These are phyloP conservation scores for Augochlorella aurata DNA, from an alignment of 2,888 invertebrate species.

Conservation along the genomic window DNA sequence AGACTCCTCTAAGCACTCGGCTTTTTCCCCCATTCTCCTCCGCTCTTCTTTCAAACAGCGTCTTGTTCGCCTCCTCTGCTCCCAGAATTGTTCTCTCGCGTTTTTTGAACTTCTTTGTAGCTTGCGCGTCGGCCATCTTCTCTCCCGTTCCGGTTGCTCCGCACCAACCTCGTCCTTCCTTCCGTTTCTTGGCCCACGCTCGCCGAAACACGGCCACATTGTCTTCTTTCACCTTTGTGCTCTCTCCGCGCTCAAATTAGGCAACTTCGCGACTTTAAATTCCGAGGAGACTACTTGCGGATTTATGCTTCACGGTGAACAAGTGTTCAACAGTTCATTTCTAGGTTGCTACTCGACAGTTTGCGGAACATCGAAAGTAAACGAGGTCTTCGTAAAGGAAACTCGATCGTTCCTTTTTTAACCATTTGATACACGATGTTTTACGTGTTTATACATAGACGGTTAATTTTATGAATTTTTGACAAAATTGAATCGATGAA, in stretches of 20 bases:
- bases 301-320: background rate
- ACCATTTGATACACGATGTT: too few relatives aligned
- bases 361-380: too few relatives aligned
- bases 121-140: constrained; percentile 7
- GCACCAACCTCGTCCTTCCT: background rate
- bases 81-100: background rate
- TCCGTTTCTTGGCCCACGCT: constrained; percentile 1
- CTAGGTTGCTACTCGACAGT: background rate
- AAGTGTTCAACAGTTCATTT: background rate
- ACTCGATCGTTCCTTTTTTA: too few relatives aligned
- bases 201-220: background rate
- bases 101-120: constrained; percentile 19
- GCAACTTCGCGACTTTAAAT: constrained; percentile 9
- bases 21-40: background rate
- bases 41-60: background rate
- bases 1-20: background rate
- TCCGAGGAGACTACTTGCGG: background rate
- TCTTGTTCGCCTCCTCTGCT: constrained; percentile 5
- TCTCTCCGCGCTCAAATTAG: constrained; percentile 23
- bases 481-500: too few relatives aligned
- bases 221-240: constrained; percentile 15
- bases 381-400: too few relatives aligned
- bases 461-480: too few relatives aligned
- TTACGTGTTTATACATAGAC: too few relatives aligned
- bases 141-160: constrained; percentile 11